Evolutionary conservation across 2,113 vertebrate species (phyloP).

Genomic region (Vidua chalybeata): DNA sequence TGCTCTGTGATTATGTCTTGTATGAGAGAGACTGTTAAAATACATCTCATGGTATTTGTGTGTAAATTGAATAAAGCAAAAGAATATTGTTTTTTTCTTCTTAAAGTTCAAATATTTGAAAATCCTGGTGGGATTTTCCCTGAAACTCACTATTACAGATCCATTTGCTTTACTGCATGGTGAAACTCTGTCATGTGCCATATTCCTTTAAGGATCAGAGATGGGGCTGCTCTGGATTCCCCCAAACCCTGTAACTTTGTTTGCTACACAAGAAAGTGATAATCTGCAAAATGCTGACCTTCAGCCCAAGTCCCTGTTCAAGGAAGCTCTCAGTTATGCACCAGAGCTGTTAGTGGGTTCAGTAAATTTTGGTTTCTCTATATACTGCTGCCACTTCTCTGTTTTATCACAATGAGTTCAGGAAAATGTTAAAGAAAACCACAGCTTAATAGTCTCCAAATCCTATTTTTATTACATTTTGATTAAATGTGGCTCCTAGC

Average conservation of each 20-base stretch:
- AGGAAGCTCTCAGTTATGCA: not conserved
- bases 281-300: not conserved
- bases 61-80: not conserved
- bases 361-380: not conserved
- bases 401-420: not conserved
- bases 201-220: not conserved
- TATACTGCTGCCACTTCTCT: not conserved
- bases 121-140: not conserved
- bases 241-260: not conserved
- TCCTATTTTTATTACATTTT: not conserved
- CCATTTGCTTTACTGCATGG: not conserved
- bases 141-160: not conserved
- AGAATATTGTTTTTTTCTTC: not conserved
- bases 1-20: not conserved
- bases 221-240: not conserved
- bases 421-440: not conserved
- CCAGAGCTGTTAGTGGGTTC: fast-evolving
- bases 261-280: not conserved
- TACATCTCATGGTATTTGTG: not conserved
- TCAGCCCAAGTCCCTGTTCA: not conserved
- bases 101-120: not conserved
- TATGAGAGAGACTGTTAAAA: not conserved
- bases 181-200: not conserved
- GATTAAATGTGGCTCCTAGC: not conserved
- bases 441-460: not conserved